Percentiles rank a stretch among this genome's conserved stretches.
phyloP scores from a whole-genome alignment of 1,140 invertebrate genomes.

The Pogonus chalceus region DNA sequence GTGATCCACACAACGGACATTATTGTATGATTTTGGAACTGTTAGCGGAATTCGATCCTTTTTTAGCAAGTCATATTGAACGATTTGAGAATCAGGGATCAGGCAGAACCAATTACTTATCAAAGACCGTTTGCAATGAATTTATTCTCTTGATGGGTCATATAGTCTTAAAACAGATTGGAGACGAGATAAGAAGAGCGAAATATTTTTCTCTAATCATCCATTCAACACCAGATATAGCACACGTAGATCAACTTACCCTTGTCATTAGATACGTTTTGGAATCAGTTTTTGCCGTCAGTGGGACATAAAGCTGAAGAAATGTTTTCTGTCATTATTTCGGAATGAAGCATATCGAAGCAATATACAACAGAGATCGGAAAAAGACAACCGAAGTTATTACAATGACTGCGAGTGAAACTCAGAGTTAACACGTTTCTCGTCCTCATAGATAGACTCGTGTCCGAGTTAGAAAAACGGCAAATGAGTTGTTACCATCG shows the following conservation, averaged over 20 bases:
- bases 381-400: slow-evolving; percentile 14
- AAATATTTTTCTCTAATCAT: neutral
- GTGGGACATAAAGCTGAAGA: neutral
- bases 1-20: neutral
- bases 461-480: slow-evolving; percentile 15
- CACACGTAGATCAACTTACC: neutral
- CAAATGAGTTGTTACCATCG: slow-evolving; percentile 12
- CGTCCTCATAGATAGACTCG: slow-evolving; percentile 15
- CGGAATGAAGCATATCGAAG: too few relatives aligned
- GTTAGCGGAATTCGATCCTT: neutral
- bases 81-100: neutral
- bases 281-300: neutral
- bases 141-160: neutral
- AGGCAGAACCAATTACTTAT: neutral
- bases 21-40: neutral
- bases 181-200: neutral
- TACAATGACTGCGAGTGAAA: slow-evolving; percentile 13
- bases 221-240: neutral
- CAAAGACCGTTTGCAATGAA: neutral
- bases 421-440: slow-evolving; percentile 16
- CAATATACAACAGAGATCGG: too few relatives aligned
- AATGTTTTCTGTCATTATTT: too few relatives aligned
- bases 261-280: neutral
- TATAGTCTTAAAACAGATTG: neutral
- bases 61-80: neutral